Evolutionary conservation across 2,888 invertebrate genomes (phyloP).

Genomic region (Willowsia nigromaculata): DNA sequence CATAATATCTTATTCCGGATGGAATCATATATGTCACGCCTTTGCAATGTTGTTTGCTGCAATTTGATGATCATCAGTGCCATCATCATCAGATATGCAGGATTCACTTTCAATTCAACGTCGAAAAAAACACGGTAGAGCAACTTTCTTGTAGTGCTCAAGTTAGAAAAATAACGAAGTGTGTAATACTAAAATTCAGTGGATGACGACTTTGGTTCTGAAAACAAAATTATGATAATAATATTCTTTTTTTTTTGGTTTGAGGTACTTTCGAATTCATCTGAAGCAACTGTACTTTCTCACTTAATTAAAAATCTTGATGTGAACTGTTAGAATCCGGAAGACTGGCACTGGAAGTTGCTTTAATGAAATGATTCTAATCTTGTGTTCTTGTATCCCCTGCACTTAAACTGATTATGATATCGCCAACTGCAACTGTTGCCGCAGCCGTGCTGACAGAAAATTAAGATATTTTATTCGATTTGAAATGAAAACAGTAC

Average conservation of each 20-base stretch:
- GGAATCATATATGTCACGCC: slow-evolving; percentile 66
- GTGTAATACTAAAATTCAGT: too few relatives aligned
- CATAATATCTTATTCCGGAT: background rate
- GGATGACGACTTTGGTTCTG: background rate
- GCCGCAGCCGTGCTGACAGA: background rate
- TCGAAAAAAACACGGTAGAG: background rate
- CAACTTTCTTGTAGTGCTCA: background rate
- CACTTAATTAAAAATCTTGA: background rate
- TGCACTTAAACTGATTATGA: slow-evolving; percentile 1
- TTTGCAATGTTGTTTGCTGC: slow-evolving; percentile 52
- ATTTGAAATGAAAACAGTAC: background rate
- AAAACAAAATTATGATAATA: background rate
- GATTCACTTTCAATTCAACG: slow-evolving; percentile 34
- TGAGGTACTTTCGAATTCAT: background rate
- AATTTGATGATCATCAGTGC: background rate
- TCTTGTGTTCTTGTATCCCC: background rate
- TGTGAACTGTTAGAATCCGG: background rate
- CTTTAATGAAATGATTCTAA: slow-evolving; percentile 15
- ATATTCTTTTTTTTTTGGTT: background rate
- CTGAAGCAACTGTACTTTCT: background rate
- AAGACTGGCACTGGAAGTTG: slow-evolving; percentile 15
- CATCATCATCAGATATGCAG: background rate
- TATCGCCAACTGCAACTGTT: too few relatives aligned
- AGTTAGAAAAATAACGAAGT: background rate
- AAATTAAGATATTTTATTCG: background rate